These are phyloP conservation scores for Ostrea edulis DNA, from an alignment of 1,140 invertebrate species.

Conservation along the genomic window DNA sequence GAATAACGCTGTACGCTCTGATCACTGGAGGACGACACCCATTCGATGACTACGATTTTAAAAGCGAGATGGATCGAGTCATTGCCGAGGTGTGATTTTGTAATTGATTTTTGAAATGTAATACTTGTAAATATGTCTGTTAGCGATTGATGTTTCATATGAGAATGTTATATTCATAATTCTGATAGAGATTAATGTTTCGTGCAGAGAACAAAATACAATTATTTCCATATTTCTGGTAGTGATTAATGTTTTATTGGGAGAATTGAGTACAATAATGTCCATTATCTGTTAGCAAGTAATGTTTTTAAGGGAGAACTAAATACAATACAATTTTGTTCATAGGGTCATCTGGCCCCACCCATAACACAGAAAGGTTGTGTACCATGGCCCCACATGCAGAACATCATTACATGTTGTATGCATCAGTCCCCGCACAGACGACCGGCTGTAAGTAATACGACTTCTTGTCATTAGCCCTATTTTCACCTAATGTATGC, in stretches of 20 bases:
- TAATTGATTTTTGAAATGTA: too few relatives aligned
- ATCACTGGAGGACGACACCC: constrained; percentile 73
- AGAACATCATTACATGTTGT: constrained; percentile 69
- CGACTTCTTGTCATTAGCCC: too few relatives aligned
- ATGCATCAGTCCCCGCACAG: constrained; percentile 68
- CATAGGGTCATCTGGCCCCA: constrained; percentile 59
- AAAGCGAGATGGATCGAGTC: constrained; percentile 74
- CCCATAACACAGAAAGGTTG: constrained; percentile 62
- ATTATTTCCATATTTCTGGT: neutral
- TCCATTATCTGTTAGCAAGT: neutral
- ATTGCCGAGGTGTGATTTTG: constrained; percentile 66
- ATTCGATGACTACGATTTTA: constrained; percentile 71
- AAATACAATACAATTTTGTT: neutral
- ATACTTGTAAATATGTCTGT: too few relatives aligned
- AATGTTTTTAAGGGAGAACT: neutral
- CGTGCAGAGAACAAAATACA: neutral
- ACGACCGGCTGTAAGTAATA: constrained; percentile 66
- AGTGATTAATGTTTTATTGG: constrained; percentile 45
- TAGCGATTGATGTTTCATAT: too few relatives aligned
- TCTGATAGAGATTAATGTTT: neutral
- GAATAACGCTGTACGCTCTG: constrained; percentile 73
- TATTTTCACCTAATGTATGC: too few relatives aligned
- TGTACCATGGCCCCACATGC: constrained; percentile 72
- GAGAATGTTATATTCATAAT: too few relatives aligned
- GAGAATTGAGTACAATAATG: too few relatives aligned